Base-by-base conservation (phyloP, 2,797 vertebrate species). In the Pagetopsis macropterus region DNA sequence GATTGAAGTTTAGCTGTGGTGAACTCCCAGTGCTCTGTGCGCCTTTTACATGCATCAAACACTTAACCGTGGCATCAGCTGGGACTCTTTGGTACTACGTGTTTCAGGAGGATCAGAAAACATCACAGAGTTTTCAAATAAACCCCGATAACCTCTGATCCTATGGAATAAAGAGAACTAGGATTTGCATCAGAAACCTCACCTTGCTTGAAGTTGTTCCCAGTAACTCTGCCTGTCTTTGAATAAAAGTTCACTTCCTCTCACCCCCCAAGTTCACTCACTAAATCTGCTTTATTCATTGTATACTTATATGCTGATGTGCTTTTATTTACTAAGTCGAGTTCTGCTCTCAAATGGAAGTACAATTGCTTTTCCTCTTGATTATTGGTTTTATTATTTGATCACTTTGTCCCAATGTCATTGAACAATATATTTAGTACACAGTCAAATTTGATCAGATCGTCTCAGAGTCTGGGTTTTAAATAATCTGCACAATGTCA, bases 101-200 rank as follows among this genome's bases (percentile, higher is more conserved):
- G 0, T 75, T 78, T 78, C 31, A 67, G 65, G 54, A 31, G 21
- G 66, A 6, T 11, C 66, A 40, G 62, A 15, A 83, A 71, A 82
- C 78, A 81, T 78, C 72, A 75, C 37, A 81, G 65, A 73, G 70
- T 45, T 79, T 70, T 70, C 57, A 77, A 68, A 77, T 65, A 76
- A 61, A 70, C 57, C 70, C 57, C 2, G 78, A 81, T 81, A 84
- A 88, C 70, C 76, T 86, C 63, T 66, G 75, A 86, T 83, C 57
- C 72, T 9, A 52, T 33, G 31, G 45, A 52, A 43, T 9, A 69
- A 64, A 49, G 59, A 72, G 57, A 66, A 54, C 9, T 12, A 63
- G 41, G 43, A 46, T 75, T 63, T 76, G 44, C 72, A 56, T 76
- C 37, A 21, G 69, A 84, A 74, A 67, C 60, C 56, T 43, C 64